Percentiles rank a stretch among this genome's conserved stretches.
Conservation (phyloP, 2,888 invertebrate genomes). For the Laothoe populi region DNA sequence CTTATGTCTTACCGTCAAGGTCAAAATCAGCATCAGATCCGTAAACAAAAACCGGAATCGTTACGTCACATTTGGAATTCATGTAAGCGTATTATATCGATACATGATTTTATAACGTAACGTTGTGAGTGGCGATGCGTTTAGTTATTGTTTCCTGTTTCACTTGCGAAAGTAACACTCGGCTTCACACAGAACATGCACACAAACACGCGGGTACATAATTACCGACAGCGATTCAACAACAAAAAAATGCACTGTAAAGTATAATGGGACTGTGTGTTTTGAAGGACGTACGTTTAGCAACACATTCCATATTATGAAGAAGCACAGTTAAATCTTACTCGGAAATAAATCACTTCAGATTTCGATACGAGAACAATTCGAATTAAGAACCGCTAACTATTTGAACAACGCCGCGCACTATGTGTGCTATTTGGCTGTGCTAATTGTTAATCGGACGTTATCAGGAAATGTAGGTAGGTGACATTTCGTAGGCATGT, state of each 20-base stretch:
- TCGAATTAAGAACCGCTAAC: slow-evolving; percentile 44
- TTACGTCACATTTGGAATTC: slow-evolving; percentile 67
- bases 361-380: slow-evolving; percentile 32
- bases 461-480: slow-evolving; percentile 72
- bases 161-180: slow-evolving; percentile 52
- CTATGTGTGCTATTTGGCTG: slow-evolving; percentile 68
- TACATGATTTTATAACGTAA: slow-evolving; percentile 53
- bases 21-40: slow-evolving; percentile 61
- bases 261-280: slow-evolving; percentile 51
- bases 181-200: slow-evolving; percentile 51
- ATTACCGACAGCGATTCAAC: slow-evolving; percentile 55
- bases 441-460: slow-evolving; percentile 69
- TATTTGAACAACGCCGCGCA: slow-evolving; percentile 55
- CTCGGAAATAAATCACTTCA: slow-evolving; percentile 58
- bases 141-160: slow-evolving; percentile 61
- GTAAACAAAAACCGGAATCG: slow-evolving; percentile 76
- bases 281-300: slow-evolving; percentile 71
- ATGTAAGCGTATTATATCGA: slow-evolving; percentile 61
- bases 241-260: slow-evolving; percentile 54
- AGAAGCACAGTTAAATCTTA: slow-evolving; percentile 53
- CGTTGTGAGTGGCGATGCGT: slow-evolving; percentile 54
- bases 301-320: slow-evolving; percentile 72
- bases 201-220: slow-evolving; percentile 55
- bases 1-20: slow-evolving; percentile 71
- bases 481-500: slow-evolving; percentile 77